Percentiles rank a stretch among this genome's conserved stretches.
Evolutionary conservation across 1,140 invertebrate genomes (phyloP).

Genomic region (Drosophila albomicans): DNA sequence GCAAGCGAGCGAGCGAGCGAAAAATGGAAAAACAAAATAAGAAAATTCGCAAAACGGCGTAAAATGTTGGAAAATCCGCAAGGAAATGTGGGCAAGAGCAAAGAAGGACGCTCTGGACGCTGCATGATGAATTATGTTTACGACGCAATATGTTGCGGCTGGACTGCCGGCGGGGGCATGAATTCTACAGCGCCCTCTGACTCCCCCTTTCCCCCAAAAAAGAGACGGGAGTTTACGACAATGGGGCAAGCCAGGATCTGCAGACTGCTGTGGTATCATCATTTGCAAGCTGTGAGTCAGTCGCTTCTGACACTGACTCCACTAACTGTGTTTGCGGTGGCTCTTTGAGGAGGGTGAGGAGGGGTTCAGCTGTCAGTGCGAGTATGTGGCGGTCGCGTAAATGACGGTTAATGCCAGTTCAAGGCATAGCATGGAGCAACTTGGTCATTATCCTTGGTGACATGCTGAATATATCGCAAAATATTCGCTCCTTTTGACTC

Average conservation of each 20-base stretch:
- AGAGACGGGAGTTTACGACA: conserved; percentile 65
- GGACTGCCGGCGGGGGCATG: conserved; percentile 33
- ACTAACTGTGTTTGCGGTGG: conserved; percentile 11
- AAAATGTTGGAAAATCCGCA: conserved; percentile 77
- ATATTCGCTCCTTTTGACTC: conserved; percentile 1
- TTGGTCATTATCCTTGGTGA: conserved; percentile 60
- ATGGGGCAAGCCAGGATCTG: conserved; percentile 43
- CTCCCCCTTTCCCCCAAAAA: conserved; percentile 13
- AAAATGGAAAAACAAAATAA: conserved; percentile 34
- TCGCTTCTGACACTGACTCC: conserved; percentile 11
- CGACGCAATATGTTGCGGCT: conserved; percentile 81
- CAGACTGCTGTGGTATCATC: conserved; percentile 51
- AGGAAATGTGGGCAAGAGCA: conserved; percentile 63
- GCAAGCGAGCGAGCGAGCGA: conserved; percentile 1
- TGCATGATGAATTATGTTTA: conserved; percentile 84
- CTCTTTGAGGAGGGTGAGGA: not conserved
- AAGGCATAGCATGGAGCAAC: conserved; percentile 47
- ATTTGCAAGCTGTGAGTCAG: conserved; percentile 75
- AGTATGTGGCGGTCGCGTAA: conserved; percentile 54
- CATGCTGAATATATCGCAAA: conserved; percentile 25
- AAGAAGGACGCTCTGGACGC: conserved; percentile 40
- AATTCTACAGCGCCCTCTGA: conserved; percentile 5
- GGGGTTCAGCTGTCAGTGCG: conserved; percentile 5
- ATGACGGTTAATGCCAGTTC: conserved; percentile 71
- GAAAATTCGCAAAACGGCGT: conserved; percentile 75